Base-by-base conservation (phyloP, 2,113 vertebrate species). In the Notothenia rossii region DNA sequence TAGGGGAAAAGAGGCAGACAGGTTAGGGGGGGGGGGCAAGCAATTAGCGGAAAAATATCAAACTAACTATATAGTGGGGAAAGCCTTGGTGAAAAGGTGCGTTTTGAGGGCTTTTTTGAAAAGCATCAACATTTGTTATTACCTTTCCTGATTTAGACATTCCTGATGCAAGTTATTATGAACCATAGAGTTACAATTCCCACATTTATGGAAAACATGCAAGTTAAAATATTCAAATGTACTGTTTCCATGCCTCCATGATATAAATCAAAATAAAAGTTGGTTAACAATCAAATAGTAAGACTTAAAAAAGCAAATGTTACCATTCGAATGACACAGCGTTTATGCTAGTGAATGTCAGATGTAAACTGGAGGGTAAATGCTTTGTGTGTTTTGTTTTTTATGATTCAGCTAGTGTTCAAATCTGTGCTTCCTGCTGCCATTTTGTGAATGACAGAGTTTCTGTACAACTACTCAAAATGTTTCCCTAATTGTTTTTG, bases 361-460 rank as follows among this genome's bases (percentile, higher is more conserved):
- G 53, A n/a, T 48, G 36, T 10, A 29, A 45, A 25, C 56, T 61
- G 13, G 4, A 18, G 3, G 18, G 4, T n/a, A n/a, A 29, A 33
- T 49, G 25, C n/a, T 59, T 71, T 72, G 18, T 53, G 5, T 53
- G 4, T 18, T 5, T 46, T 10, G 7, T 17, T 3, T 17, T 10
- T 46, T 13, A 17, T 15, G 46, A 2, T 51, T 40, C 18, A 40
- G 7, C 17, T 40, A 7, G 10, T 72, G 55, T 59, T 17, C 29
- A 29, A 46, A n/a, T 63, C 79, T 63, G 63, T 51, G 33, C 18
- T 60, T 49, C 63, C 22, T 69, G 68, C 67, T 68, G 50, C 58
- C 58, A 64, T 78, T 78, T 78, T 73, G 43, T 79, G 50, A 56
- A 55, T 50, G 63, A 69, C 40, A 68, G 54, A 62, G 43, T 59